Evolutionary conservation across 2,888 invertebrate species (phyloP), one percentile per base, ranked within the genome.

Genomic region (Elmis aenea): DNA sequence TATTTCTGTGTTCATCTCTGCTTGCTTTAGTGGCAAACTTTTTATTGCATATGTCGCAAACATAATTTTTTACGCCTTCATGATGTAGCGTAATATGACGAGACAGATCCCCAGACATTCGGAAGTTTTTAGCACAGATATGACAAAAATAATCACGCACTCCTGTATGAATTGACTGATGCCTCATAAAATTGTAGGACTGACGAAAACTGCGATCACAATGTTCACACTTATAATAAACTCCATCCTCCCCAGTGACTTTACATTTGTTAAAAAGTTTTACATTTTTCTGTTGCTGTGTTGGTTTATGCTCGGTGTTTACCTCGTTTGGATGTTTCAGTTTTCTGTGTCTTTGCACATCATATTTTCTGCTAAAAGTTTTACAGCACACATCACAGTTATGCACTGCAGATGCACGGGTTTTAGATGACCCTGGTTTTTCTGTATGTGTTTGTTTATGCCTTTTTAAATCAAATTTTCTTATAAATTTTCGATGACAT

Each of bases 11-110:
- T 44, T 77, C 75, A 10, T 66, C 66, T 22, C 71, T 61, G 9
- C 74, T 71, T 2, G 62, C 58, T 43, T 67, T 68, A 3, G 74
- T 67, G 0, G 74, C 61, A 58, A 78, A 79, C 3, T 61, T 52
- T 22, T 66, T 68, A 5, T 52, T 51, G 58, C 79, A 79, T 2
- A 60, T 34, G 3, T 60, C 55, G 56, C 79, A 79, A 4, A 50
- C 42, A 57, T 71, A 70, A 2, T 73, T 72, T n/a, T 73, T 71
- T 2, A 62, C 57, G 0, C 61, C 54, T 1, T 58, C 51, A 61
- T 79, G 79, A 27, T 70, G 50, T 11, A 71, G 68, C 12, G 68
- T 67, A 2, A 67, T 54, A 59, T 79, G 79, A 0, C 76, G 66
- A 10, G 67, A 67, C 14, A 79, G 61, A 50, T 75, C 74, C 21